Base-by-base conservation (phyloP, 2,888 invertebrate species). In the Anticlea derivata region DNA sequence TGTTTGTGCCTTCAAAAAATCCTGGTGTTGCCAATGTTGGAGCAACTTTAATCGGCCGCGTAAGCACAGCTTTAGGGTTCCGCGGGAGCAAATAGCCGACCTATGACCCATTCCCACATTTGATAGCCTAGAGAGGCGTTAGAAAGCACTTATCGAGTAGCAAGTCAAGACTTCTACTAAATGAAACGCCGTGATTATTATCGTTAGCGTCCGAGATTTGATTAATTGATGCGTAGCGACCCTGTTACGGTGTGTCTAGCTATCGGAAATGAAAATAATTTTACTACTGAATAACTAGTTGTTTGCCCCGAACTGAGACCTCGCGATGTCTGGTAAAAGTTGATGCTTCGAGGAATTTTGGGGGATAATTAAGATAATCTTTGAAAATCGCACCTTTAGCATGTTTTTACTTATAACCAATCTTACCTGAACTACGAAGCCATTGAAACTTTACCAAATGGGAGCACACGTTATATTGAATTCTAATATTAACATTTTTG, bases 71-170 rank as follows among this genome's bases (percentile, higher is more conserved):
- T 13, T 30, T 30, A 31, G 30, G 31, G 41, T 24, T 44, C 65
- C 52, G 62, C 80, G 74, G 84, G 78, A 83, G 84, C 81, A 68
- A 75, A 80, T 75, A 75, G 69, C 69, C 75, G 82, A 84, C 84
- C 85, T 80, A 39, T 79, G 75, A 67, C 73, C 78, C 63, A 66
- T 83, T 86, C 83, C 78, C 85, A 83, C 80, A 80, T 78, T 73
- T 66, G 75, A 74, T 70, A 67, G 60, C 39, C 40, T 49, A 47
- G 68, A 64, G 70, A 75, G 73, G 77, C 74, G 82, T 80, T 82
- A 85, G 86, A 86, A 86, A 86, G 86, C 79, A 76, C 68, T 75
- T 74, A 80, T 78, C 74, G 66, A 37, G 43, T 47, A 38, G 47
- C 60, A 38, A 50, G 53, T 4, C 17, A 17, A 17, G 17, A 17